Percentiles rank a stretch among this genome's conserved stretches.
phyloP scores from a whole-genome alignment of 1,140 invertebrate genomes.

The Agraylea sexmaculata region DNA sequence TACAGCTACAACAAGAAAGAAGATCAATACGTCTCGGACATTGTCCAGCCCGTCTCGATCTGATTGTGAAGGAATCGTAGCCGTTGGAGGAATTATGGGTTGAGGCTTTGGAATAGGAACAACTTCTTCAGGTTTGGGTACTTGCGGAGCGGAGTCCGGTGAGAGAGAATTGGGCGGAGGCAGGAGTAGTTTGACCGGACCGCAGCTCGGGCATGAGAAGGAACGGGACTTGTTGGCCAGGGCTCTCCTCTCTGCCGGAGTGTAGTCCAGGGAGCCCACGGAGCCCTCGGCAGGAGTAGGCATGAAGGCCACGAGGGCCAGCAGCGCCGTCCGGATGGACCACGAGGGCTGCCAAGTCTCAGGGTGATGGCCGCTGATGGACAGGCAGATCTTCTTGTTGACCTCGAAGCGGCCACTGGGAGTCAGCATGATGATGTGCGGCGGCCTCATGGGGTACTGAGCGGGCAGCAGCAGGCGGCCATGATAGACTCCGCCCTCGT shows the following conservation, averaged over 20 bases:
- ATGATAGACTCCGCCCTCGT: slow-evolving; percentile 76
- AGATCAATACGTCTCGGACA: slow-evolving; percentile 16
- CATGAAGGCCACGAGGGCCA: slow-evolving; percentile 89
- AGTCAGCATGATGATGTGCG: slow-evolving; percentile 81
- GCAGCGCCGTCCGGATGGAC: slow-evolving; percentile 80
- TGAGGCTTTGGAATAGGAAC: background rate
- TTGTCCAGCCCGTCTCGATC: slow-evolving; percentile 10
- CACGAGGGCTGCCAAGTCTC: slow-evolving; percentile 91
- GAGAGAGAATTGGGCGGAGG: too few species aligned
- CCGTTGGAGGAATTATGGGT: background rate
- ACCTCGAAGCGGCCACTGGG: slow-evolving; percentile 86
- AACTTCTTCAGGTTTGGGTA: too few species aligned
- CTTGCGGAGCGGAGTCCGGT: background rate
- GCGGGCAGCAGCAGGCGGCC: slow-evolving; percentile 72
- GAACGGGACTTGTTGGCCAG: slow-evolving; percentile 54
- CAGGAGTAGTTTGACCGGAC: slow-evolving; percentile 32
- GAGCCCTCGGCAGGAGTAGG: slow-evolving; percentile 70
- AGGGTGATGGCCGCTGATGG: slow-evolving; percentile 86
- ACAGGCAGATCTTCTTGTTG: slow-evolving; percentile 86
- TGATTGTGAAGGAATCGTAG: background rate
- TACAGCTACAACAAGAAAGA: slow-evolving; percentile 14
- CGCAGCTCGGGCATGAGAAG: slow-evolving; percentile 43
- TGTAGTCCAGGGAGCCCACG: slow-evolving; percentile 76
- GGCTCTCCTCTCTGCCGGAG: slow-evolving; percentile 58
- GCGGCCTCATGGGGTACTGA: slow-evolving; percentile 93